phyloP scores from a whole-genome alignment of 2,797 vertebrate genomes.

The Pseudochaenichthys georgianus region DNA sequence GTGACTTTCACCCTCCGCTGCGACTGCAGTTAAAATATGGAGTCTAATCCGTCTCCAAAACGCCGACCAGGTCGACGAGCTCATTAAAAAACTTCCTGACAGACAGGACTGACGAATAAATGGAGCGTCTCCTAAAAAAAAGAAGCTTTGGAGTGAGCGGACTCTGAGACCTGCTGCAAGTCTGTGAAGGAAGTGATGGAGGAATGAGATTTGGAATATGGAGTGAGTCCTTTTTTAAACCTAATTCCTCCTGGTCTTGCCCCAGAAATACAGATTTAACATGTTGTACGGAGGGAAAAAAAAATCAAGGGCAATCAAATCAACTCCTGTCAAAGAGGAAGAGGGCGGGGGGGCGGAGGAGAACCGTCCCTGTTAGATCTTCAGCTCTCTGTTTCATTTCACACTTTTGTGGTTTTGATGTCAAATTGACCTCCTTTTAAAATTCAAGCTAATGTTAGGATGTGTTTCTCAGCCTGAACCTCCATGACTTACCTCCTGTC shows the following conservation, averaged over 20 bases:
- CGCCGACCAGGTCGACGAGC: constrained; percentile 64
- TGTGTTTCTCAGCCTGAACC: too few species aligned
- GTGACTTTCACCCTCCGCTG: constrained; percentile 59
- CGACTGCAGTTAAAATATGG: constrained; percentile 49
- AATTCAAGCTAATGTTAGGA: too few species aligned
- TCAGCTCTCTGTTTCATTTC: constrained; percentile 4
- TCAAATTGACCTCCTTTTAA: too few species aligned
- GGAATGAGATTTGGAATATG: constrained; percentile 73
- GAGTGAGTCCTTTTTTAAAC: constrained; percentile 68
- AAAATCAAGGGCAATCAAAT: constrained; percentile 63
- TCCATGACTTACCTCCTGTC: too few species aligned
- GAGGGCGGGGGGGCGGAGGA: constrained; percentile 28
- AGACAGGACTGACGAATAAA: constrained; percentile 77
- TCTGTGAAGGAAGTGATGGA: constrained; percentile 47
- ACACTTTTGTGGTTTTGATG: too few species aligned
- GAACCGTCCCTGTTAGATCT: constrained; percentile 8
- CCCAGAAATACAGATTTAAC: constrained; percentile 75
- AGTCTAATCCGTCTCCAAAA: constrained; percentile 63
- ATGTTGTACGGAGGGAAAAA: constrained; percentile 24
- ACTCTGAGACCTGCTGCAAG: constrained; percentile 17
- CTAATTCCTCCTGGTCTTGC: constrained; percentile 69
- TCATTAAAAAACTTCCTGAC: constrained; percentile 75
- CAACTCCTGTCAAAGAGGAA: constrained; percentile 50
- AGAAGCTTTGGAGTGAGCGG: constrained; percentile 31
- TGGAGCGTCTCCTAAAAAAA: constrained; percentile 61